Base-by-base conservation (phyloP, 1,140 invertebrate genomes). In the Scaptodrosophila lebanonensis region DNA sequence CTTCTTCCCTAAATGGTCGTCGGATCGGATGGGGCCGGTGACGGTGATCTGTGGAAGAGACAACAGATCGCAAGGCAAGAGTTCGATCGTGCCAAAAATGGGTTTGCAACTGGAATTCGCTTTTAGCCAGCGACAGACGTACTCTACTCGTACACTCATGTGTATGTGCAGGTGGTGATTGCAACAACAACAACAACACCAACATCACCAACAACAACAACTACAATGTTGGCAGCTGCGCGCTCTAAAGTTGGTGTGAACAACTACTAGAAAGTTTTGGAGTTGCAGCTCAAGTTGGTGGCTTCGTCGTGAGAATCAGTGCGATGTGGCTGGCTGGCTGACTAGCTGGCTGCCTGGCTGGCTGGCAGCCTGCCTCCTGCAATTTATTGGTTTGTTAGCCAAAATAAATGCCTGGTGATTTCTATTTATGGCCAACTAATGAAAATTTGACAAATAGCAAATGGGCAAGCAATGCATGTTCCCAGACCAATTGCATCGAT, bases 31-130 rank as follows among this genome's bases (percentile, higher is more conserved):
- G 29, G 29, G 27, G 20, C 22, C 27, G 39, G 20, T 18, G 33
- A 40, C 27, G 38, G 44, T 50, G 62, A 60, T 66, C 50, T 59
- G 52, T 16, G 27, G n/a, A n/a, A n/a, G n/a, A n/a, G n/a, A n/a
- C n/a, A n/a, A n/a, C n/a, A n/a, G n/a, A n/a, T n/a, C n/a, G n/a
- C n/a, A n/a, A n/a, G n/a, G n/a, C n/a, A n/a, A n/a, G n/a, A n/a
- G 47, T 40, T 58, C 35, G 72, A 77, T 77, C 75, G 75, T 79
- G 75, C 75, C 75, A 82, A 79, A 79, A 79, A 79, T 79, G 75
- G 72, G 75, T 82, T 79, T 79, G 75, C 75, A 79, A 79, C 75
- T 79, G 75, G 75, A 79, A 79, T 79, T 79, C 75, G 75, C 75
- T 79, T 79, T 79, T 79, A 79, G 75, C 51, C 51, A 69, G 52